phyloP scores from a whole-genome alignment of 2,113 vertebrate genomes.

The Solenodon paradoxus region DNA sequence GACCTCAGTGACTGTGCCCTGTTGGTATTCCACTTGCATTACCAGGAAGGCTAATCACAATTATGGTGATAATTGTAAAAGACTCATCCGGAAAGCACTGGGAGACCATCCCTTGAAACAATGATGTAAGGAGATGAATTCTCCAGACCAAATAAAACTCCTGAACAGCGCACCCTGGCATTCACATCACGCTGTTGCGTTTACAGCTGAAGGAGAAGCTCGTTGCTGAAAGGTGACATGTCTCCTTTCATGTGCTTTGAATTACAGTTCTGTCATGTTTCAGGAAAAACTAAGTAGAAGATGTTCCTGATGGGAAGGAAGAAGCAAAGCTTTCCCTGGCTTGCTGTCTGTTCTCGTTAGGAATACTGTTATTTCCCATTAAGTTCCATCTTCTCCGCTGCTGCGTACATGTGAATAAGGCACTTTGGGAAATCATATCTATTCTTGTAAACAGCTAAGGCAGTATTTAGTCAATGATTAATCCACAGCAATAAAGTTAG shows the following conservation, averaged over 20 bases:
- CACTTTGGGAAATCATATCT: slow-evolving; percentile 40
- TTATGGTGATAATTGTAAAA: too few species aligned
- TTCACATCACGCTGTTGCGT: too few species aligned
- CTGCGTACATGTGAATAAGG: neutral
- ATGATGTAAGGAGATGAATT: neutral
- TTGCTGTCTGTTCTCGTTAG: slow-evolving; percentile 40
- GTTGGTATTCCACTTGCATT: neutral
- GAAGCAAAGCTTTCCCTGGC: neutral
- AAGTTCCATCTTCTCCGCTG: neutral
- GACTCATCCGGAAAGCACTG: too few species aligned
- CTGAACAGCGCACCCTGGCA: too few species aligned
- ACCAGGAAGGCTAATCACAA: too few species aligned
- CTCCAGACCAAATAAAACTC: neutral
- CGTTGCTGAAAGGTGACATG: too few species aligned
- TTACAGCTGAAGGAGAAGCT: neutral
- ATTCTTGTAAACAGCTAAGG: neutral
- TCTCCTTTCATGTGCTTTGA: neutral
- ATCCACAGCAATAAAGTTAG: neutral
- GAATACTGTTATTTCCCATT: slow-evolving; percentile 5
- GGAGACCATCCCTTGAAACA: too few species aligned
- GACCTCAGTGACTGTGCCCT: too few species aligned
- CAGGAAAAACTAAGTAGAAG: neutral
- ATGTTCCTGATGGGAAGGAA: neutral
- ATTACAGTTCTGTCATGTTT: neutral
- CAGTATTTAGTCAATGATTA: neutral